These are phyloP conservation scores for Habrosyne pyritoides DNA, from an alignment of 2,888 invertebrate species.

Conservation along the genomic window DNA sequence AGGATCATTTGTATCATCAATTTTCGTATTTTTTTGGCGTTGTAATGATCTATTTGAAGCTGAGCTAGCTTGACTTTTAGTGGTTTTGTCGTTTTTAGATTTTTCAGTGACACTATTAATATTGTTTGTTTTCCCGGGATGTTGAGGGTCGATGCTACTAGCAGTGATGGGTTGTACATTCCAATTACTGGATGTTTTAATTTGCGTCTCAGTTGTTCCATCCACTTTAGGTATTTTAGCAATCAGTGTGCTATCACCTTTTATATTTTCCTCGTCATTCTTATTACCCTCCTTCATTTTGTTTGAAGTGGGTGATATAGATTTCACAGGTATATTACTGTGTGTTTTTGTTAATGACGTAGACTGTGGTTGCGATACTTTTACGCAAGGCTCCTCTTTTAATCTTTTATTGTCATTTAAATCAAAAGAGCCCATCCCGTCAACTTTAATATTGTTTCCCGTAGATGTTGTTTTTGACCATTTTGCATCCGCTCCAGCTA, in stretches of 20 bases:
- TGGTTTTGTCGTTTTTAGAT: constrained; percentile 21
- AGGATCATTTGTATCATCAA: constrained; percentile 33
- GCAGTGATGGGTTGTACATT: not conserved
- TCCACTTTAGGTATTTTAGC: not conserved
- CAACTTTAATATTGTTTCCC: not conserved
- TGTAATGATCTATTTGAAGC: constrained; percentile 46
- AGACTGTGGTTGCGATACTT: not conserved
- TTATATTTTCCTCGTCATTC: not conserved
- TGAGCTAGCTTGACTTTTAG: constrained; percentile 18
- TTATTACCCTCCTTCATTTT: not conserved
- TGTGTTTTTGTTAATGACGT: not conserved
- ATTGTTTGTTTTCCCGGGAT: not conserved
- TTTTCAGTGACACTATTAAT: constrained; percentile 13
- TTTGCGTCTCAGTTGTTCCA: not conserved
- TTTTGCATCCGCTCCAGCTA: not conserved
- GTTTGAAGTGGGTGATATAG: not conserved
- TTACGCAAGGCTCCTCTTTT: not conserved
- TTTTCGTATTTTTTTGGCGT: constrained; percentile 47
- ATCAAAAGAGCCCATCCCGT: not conserved
- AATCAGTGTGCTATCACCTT: not conserved
- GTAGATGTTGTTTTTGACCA: not conserved
- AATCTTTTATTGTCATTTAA: not conserved
- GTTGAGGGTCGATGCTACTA: not conserved
- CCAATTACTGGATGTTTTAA: not conserved
- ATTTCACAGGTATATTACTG: not conserved